Evolutionary conservation across 2,113 vertebrate species (phyloP).

Genomic region (Geococcyx californianus): DNA sequence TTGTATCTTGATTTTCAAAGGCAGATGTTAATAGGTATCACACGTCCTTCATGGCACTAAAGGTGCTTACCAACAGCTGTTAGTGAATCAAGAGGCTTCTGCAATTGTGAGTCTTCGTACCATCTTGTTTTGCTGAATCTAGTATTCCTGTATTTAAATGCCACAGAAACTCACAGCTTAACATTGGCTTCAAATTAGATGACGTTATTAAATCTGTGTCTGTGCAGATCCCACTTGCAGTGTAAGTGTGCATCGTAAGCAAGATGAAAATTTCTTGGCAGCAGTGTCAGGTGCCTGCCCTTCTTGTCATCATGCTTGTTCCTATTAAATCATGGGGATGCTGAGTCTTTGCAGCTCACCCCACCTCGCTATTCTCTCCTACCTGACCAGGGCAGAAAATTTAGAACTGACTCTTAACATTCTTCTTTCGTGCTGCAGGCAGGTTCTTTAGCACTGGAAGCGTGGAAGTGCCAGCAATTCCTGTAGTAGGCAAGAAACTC

Average conservation of each 20-base stretch:
- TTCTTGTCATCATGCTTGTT: neutral
- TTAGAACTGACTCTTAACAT: neutral
- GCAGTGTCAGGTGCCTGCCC: neutral
- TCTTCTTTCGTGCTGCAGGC: neutral
- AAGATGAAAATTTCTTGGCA: neutral
- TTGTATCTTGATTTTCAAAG: neutral
- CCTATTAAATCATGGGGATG: neutral
- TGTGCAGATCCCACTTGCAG: rapidly evolving
- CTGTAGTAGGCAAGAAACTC: neutral
- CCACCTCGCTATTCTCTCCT: neutral
- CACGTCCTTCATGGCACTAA: neutral
- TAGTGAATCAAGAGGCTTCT: neutral
- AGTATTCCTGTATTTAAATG: neutral
- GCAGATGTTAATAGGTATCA: neutral
- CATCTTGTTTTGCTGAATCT: neutral
- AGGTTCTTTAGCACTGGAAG: neutral
- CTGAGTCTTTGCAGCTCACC: neutral
- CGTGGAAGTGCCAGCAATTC: neutral
- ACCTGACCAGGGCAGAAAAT: neutral
- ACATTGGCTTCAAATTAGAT: neutral
- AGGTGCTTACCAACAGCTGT: neutral
- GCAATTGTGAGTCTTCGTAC: neutral
- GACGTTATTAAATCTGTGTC: neutral
- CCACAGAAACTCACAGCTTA: neutral
- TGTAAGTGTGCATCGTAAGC: neutral